phyloP scores from a whole-genome alignment of 1,140 invertebrate species.

The Monochamus saltuarius region DNA sequence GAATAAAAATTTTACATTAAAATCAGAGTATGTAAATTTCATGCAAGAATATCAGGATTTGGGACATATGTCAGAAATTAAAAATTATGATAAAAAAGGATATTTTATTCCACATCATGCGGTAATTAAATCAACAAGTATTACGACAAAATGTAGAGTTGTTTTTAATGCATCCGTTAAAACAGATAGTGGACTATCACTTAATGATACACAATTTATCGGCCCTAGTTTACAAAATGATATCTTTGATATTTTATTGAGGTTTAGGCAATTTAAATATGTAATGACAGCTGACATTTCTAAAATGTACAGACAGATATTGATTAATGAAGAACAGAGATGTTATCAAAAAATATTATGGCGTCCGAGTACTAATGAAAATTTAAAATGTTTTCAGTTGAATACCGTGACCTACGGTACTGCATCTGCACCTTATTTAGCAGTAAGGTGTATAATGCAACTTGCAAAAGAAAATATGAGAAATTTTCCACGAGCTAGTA shows the following conservation, averaged over 20 bases:
- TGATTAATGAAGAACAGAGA: slow-evolving; percentile 37
- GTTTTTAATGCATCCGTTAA: slow-evolving; percentile 29
- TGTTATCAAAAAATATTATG: slow-evolving; percentile 49
- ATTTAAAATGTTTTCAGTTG: slow-evolving; percentile 32
- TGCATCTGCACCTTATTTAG: slow-evolving; percentile 43
- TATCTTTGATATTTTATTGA: slow-evolving; percentile 43
- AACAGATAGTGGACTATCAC: slow-evolving; percentile 11
- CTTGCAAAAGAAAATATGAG: slow-evolving; percentile 33
- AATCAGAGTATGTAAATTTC: neutral
- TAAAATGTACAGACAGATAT: slow-evolving; percentile 51
- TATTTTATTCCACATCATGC: slow-evolving; percentile 32
- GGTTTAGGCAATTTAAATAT: slow-evolving; percentile 41
- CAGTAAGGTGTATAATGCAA: slow-evolving; percentile 44
- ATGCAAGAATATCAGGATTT: slow-evolving; percentile 7
- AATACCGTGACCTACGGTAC: slow-evolving; percentile 48
- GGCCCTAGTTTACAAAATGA: slow-evolving; percentile 48
- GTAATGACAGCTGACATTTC: slow-evolving; percentile 44
- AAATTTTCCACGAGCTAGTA: slow-evolving; percentile 32
- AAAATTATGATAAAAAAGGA: neutral
- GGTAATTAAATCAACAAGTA: slow-evolving; percentile 24
- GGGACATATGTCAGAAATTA: slow-evolving; percentile 2
- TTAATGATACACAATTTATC: slow-evolving; percentile 28
- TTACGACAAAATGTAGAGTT: slow-evolving; percentile 30
- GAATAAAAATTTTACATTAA: neutral
- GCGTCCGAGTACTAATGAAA: slow-evolving; percentile 26